Evolutionary conservation across 2,888 invertebrate species (phyloP).

Genomic region (Heliconius cydno): DNA sequence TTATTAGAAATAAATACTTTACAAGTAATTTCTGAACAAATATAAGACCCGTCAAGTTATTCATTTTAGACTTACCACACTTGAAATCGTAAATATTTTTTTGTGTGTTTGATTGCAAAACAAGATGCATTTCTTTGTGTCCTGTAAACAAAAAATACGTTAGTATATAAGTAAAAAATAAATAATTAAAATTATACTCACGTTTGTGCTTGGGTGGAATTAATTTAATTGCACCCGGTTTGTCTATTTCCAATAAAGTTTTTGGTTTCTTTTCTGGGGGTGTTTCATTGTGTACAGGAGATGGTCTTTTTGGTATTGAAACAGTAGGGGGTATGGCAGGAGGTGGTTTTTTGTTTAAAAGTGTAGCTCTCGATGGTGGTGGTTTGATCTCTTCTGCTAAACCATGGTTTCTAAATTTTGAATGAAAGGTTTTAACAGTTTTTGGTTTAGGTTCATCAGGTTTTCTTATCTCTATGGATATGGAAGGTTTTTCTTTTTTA

Average conservation of each 20-base stretch:
- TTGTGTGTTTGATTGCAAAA: constrained; percentile 47
- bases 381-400: constrained; percentile 93
- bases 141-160: constrained; percentile 78
- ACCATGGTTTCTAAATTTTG: constrained; percentile 95
- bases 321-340: constrained; percentile 75
- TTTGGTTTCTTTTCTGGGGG: constrained; percentile 92
- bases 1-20: constrained; percentile 78
- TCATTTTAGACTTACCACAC: constrained; percentile 81
- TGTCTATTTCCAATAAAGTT: constrained; percentile 71
- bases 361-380: constrained; percentile 89
- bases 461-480: constrained; percentile 91
- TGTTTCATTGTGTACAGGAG: constrained; percentile 76
- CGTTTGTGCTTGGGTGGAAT: constrained; percentile 95
- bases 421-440: constrained; percentile 95
- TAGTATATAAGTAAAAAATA: constrained; percentile 56
- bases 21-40: constrained; percentile 62
- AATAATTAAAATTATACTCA: constrained; percentile 85
- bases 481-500: constrained; percentile 88
- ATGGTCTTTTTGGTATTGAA: constrained; percentile 76
- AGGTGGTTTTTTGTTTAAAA: constrained; percentile 84
- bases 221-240: constrained; percentile 92
- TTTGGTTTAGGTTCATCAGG: constrained; percentile 89
- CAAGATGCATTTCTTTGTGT: constrained; percentile 45
- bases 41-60: constrained; percentile 74
- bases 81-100: constrained; percentile 56